These are phyloP conservation scores for Hyposoter dolosus DNA, from an alignment of 2,888 invertebrate genomes.

Conservation along the genomic window DNA sequence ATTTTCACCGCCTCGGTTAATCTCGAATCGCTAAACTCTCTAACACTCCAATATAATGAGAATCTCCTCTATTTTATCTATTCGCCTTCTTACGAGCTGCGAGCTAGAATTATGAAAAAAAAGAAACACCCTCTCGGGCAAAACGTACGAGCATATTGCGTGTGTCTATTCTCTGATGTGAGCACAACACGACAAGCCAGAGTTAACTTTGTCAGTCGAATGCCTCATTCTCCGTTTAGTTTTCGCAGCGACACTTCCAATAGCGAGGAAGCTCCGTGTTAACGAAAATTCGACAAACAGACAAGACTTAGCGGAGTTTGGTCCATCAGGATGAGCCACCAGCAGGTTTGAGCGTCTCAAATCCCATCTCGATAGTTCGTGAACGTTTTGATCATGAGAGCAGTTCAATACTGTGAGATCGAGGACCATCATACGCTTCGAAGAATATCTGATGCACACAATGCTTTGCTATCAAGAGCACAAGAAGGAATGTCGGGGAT, in stretches of 20 bases:
- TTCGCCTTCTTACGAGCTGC: slow-evolving; percentile 39
- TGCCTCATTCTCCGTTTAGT: slow-evolving; percentile 1
- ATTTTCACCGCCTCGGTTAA: slow-evolving; percentile 74
- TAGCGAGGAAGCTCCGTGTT: not conserved
- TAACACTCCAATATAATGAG: slow-evolving; percentile 49
- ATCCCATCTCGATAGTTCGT: not conserved
- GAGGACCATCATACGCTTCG: not conserved
- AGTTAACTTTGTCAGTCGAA: slow-evolving; percentile 36
- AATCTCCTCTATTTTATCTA: slow-evolving; percentile 57
- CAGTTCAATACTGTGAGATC: slow-evolving; percentile 8
- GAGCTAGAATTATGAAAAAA: slow-evolving; percentile 6
- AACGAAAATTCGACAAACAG: not conserved
- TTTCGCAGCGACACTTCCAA: slow-evolving; percentile 1
- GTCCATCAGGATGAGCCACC: not conserved
- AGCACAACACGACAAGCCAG: slow-evolving; percentile 10
- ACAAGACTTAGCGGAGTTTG: not conserved
- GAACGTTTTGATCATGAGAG: slow-evolving; percentile 5
- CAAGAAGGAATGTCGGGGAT: slow-evolving; percentile 62
- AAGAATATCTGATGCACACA: not conserved
- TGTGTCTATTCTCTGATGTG: slow-evolving; percentile 38
- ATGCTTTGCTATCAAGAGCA: slow-evolving; percentile 33
- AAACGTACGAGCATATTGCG: slow-evolving; percentile 17
- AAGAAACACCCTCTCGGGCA: not conserved
- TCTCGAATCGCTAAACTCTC: slow-evolving; percentile 68
- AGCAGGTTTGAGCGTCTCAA: not conserved